Percentiles rank a stretch among this genome's conserved stretches.
Conservation (phyloP, 2,797 vertebrate species). For the Pipistrellus pipistrellus region DNA sequence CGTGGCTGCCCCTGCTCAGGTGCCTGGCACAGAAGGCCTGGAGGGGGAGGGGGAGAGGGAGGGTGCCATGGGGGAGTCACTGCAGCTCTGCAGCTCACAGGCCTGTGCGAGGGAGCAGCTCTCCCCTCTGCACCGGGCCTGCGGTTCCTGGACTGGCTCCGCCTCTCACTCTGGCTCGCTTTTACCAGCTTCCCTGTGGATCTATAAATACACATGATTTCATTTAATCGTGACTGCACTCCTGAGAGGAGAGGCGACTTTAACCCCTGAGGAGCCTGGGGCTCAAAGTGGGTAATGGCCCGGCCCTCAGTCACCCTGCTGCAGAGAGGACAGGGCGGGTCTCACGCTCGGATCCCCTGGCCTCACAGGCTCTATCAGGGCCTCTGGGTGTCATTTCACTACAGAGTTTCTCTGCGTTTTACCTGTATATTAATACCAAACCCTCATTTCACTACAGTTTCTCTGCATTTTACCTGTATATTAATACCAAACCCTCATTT, state of each 20-base stretch:
- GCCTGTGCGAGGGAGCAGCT: neutral
- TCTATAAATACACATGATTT: neutral
- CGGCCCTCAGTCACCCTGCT: neutral
- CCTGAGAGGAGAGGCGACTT: neutral
- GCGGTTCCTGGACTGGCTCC: neutral
- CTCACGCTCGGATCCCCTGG: neutral
- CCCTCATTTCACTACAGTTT: neutral
- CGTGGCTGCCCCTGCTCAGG: neutral
- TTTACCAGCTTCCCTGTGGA: neutral
- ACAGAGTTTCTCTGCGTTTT: neutral
- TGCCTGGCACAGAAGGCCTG: neutral
- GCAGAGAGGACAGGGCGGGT: neutral
- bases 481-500: neutral
- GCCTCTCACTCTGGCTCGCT: neutral
- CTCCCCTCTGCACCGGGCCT: neutral
- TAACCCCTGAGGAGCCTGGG: neutral
- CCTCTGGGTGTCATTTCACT: neutral
- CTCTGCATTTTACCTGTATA: neutral
- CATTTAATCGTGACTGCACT: neutral
- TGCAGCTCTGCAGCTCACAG: accelerated
- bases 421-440: neutral
- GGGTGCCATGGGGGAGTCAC: accelerated
- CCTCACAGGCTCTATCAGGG: neutral
- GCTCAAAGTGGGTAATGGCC: neutral
- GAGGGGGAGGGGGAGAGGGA: neutral